Conservation (phyloP, 2,113 vertebrate genomes). For the Grus americana region DNA sequence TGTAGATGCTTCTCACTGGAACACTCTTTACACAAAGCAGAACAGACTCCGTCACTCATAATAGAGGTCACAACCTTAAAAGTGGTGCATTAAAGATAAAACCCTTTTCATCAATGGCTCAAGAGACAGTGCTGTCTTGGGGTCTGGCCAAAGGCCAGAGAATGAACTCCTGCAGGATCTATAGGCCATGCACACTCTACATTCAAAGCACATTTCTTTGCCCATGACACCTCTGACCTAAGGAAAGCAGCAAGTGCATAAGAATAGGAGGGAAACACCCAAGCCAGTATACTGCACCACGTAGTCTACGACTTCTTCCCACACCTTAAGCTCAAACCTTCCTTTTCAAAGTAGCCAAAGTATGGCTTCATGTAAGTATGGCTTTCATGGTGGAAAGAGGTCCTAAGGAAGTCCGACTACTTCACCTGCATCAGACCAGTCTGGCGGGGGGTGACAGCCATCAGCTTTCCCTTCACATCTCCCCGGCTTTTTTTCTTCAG, state of each 20-base stretch:
- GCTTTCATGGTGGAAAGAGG: neutral
- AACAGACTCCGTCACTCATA: neutral
- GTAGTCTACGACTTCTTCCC: neutral
- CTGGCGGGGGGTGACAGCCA: neutral
- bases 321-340: neutral
- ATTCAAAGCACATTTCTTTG: neutral
- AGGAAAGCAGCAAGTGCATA: neutral
- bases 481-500: neutral
- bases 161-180: neutral
- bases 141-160: neutral
- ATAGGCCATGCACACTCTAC: neutral
- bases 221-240: neutral
- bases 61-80: neutral
- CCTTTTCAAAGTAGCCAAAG: neutral
- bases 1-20: constrained; percentile 4
- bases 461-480: neutral
- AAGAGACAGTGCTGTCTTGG: neutral
- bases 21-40: neutral
- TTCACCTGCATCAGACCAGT: neutral
- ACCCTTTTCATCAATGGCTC: neutral
- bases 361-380: neutral
- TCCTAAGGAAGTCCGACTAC: neutral
- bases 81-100: neutral
- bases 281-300: neutral
- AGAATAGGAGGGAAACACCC: neutral